Conservation (phyloP, 2,888 invertebrate species). For the Allolobophora icterica region DNA sequence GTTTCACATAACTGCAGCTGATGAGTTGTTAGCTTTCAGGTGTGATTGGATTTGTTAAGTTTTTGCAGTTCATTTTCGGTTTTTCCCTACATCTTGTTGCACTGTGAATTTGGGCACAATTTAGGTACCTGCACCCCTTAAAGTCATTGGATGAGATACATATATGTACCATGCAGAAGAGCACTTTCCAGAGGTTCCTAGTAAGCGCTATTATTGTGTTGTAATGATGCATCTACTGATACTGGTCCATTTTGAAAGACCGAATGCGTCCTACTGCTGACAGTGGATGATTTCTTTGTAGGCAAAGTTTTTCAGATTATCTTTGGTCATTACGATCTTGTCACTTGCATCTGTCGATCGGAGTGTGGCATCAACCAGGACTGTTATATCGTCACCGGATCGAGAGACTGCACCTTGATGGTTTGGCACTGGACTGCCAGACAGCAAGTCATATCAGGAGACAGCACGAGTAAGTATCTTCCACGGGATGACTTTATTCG, state of each 20-base stretch:
- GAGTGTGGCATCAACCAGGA: conserved; percentile 95
- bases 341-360: conserved; percentile 93
- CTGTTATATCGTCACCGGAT: conserved; percentile 97
- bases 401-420: conserved; percentile 95
- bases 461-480: conserved; percentile 70
- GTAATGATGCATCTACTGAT: not conserved
- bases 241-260: not conserved
- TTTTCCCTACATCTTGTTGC: no score
- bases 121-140: no score
- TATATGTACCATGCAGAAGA: no score
- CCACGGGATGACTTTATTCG: no score
- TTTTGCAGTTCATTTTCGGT: no score
- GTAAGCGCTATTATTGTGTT: not conserved
- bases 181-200: no score
- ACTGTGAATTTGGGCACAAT: no score
- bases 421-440: conserved; percentile 95
- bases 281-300: conserved; percentile 63
- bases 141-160: no score
- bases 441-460: conserved; percentile 90
- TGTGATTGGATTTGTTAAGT: no score
- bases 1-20: no score
- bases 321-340: conserved; percentile 98
- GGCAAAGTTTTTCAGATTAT: conserved; percentile 97
- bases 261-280: not conserved
- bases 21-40: no score